Conservation (phyloP, 1,140 invertebrate genomes). For the Neodiprion virginianus region DNA sequence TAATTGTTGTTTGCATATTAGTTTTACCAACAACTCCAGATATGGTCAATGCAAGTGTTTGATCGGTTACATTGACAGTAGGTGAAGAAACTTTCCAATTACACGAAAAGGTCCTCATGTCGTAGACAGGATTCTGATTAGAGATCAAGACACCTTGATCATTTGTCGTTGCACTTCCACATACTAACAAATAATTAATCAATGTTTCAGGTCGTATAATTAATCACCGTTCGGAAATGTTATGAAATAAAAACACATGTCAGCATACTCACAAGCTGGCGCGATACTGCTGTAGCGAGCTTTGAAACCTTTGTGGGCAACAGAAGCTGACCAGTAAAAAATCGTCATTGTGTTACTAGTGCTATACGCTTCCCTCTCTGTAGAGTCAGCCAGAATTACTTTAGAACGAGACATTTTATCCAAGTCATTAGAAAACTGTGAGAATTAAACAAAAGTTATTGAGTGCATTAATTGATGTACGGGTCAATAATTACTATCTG, state of each 20-base stretch:
- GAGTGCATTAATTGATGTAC: too few species aligned
- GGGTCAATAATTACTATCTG: too few species aligned
- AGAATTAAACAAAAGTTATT: too few species aligned
- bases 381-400: slow-evolving; percentile 18
- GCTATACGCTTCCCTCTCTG: slow-evolving; percentile 51
- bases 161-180: slow-evolving; percentile 52
- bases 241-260: not conserved
- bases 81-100: slow-evolving; percentile 36
- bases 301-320: slow-evolving; percentile 71
- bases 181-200: slow-evolving; percentile 50
- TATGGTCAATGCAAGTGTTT: not conserved
- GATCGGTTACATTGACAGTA: not conserved
- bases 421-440: slow-evolving; percentile 56
- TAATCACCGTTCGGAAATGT: too few species aligned
- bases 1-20: too few species aligned
- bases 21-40: not conserved
- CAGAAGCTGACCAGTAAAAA: slow-evolving; percentile 59
- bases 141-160: slow-evolving; percentile 39
- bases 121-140: slow-evolving; percentile 48
- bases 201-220: too few species aligned
- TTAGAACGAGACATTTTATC: slow-evolving; percentile 16
- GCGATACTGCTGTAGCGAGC: slow-evolving; percentile 65
- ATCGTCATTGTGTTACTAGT: slow-evolving; percentile 73
- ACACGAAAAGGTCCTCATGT: slow-evolving; percentile 53
- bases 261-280: slow-evolving; percentile 58